Evolutionary conservation across 2,113 vertebrate genomes (phyloP).

Genomic region (Ornithorhynchus anatinus): DNA sequence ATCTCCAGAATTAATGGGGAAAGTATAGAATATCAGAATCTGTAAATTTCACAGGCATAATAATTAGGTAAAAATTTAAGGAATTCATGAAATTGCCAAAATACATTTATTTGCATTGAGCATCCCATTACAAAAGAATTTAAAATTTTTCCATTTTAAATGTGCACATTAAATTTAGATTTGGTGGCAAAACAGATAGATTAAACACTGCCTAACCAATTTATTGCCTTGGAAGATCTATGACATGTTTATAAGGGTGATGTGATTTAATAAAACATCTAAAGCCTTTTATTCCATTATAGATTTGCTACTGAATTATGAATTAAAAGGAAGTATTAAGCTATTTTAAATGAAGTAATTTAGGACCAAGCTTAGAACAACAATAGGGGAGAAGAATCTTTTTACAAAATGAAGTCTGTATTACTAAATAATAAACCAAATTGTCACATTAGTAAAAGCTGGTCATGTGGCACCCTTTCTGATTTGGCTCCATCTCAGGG

Average conservation of each 20-base stretch:
- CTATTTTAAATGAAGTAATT: conserved; percentile 16
- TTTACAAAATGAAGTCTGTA: background rate
- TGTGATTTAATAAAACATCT: background rate
- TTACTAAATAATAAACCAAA: background rate
- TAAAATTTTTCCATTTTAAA: background rate
- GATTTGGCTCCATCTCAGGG: too few relatives aligned
- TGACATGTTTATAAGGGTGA: background rate
- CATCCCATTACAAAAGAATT: background rate
- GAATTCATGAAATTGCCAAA: background rate
- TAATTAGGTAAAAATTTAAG: conserved; percentile 11
- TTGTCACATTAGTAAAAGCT: background rate
- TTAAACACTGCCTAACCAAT: conserved; percentile 15
- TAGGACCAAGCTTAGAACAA: background rate
- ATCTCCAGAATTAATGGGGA: too few relatives aligned
- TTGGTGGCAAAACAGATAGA: background rate
- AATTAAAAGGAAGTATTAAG: conserved; percentile 7
- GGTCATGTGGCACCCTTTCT: background rate
- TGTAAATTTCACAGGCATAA: too few relatives aligned
- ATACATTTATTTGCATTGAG: background rate
- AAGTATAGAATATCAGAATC: too few relatives aligned
- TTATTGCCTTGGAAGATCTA: background rate
- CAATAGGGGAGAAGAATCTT: background rate
- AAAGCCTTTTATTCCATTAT: background rate
- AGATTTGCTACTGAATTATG: conserved; percentile 20
- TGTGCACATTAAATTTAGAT: background rate